Evolutionary conservation across 2,113 vertebrate genomes (phyloP), one percentile per base, ranked within the genome.

Genomic region (Ibidorhyncha struthersii): DNA sequence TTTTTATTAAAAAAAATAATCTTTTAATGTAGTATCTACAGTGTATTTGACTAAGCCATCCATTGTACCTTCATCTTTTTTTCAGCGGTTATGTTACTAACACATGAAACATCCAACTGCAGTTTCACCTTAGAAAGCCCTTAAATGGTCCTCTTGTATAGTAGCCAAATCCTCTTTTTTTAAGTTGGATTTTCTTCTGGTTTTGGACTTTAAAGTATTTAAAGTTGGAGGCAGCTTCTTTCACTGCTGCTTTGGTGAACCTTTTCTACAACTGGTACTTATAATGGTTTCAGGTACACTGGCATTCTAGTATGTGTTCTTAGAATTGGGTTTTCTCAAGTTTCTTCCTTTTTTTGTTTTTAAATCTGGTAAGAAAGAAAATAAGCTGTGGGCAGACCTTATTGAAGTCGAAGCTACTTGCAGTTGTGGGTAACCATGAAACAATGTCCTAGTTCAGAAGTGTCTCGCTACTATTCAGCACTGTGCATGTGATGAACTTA

Each of bases 391-490:
- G n/a, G 20, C 29, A 50, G 47, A 27, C 8, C 67, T 71, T 4
- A 16, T 36, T 30, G 49, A 59, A 59, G 26, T 15, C 83, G 58
- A 6, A 92, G 47, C 27, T n/a, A 1, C 50, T 30, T 55, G 36
- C 25, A 63, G 21, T 5, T 69, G 34, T 18, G 20, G n/a, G 30
- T n/a, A 12, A 27, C 8, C 4, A 6, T 27, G 38, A 74, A 53
- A 52, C 26, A 17, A 6, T 38, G 30, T 23, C 55, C 27, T 53
- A 29, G 32, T 32, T 71, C 50, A 67, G 55, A 43, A 36, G 9
- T 8, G 4, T 22, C 81, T 65, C 69, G 30, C 19, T 41, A 0
- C 17, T 58, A 0, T 29, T 3, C 11, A 12, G 3, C 22, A 4
- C 9, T 4, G 47, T 55, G 52, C 10, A 25, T 3, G 1, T 8